phyloP scores from a whole-genome alignment of 2,113 vertebrate genomes.

The Edolisoma coerulescens region DNA sequence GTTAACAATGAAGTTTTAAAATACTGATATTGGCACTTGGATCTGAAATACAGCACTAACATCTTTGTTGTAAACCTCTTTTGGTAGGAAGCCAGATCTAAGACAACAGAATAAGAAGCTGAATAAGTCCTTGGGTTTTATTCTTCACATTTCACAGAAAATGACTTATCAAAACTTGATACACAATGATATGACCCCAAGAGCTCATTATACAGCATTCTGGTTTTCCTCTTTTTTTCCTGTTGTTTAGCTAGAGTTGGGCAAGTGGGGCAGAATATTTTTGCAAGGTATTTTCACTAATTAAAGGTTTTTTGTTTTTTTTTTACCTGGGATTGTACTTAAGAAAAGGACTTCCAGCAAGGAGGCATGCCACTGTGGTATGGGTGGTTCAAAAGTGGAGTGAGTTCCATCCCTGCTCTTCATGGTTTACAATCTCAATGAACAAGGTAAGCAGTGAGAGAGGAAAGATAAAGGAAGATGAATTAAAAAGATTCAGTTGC shows the following conservation, averaged over 20 bases:
- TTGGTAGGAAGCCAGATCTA: background rate
- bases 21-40: background rate
- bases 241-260: background rate
- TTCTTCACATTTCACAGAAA: background rate
- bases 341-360: background rate
- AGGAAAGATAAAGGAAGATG: background rate
- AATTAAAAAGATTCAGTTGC: background rate
- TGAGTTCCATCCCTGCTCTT: background rate
- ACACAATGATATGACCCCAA: background rate
- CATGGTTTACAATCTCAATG: background rate
- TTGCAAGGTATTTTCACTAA: background rate
- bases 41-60: background rate
- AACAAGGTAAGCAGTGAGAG: background rate
- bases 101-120: background rate
- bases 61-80: background rate
- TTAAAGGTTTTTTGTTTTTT: background rate
- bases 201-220: background rate
- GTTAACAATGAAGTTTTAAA: constrained; percentile 34
- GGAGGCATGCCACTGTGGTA: background rate
- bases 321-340: background rate
- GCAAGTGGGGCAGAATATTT: background rate
- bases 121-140: background rate
- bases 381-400: background rate
- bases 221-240: background rate
- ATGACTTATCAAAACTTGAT: background rate